Conservation (phyloP, 2,888 invertebrate species). For the Andrena praecox region DNA sequence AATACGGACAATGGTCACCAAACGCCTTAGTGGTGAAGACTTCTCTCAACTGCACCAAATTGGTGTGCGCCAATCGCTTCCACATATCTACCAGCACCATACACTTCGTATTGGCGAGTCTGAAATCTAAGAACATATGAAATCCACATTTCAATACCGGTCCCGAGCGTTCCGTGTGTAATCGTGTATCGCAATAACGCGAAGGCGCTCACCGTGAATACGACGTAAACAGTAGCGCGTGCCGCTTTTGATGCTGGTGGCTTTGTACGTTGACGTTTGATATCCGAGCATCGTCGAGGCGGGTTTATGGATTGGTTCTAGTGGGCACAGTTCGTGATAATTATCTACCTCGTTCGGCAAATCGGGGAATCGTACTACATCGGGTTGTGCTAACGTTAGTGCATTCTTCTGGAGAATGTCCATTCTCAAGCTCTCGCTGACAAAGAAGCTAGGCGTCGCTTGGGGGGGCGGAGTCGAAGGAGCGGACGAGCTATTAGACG, state of each 20-base stretch:
- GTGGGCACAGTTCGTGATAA: slow-evolving; percentile 94
- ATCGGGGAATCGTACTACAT: slow-evolving; percentile 89
- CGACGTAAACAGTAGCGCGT: slow-evolving; percentile 94
- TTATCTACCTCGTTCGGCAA: slow-evolving; percentile 95
- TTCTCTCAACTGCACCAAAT: slow-evolving; percentile 96
- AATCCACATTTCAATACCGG: slow-evolving; percentile 48
- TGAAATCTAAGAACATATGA: slow-evolving; percentile 88
- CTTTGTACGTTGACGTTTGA: slow-evolving; percentile 95
- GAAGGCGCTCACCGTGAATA: slow-evolving; percentile 89
- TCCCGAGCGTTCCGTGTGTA: not conserved
- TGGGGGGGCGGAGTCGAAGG: slow-evolving; percentile 81
- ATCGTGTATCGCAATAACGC: not conserved
- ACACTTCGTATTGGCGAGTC: slow-evolving; percentile 93
- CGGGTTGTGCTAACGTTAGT: slow-evolving; percentile 91
- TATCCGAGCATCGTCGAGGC: slow-evolving; percentile 90
- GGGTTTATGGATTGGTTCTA: slow-evolving; percentile 90
- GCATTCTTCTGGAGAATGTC: slow-evolving; percentile 92
- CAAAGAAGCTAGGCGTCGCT: slow-evolving; percentile 89
- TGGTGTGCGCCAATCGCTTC: slow-evolving; percentile 98
- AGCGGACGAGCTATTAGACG: slow-evolving; percentile 78
- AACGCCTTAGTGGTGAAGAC: slow-evolving; percentile 98
- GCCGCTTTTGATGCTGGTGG: slow-evolving; percentile 94
- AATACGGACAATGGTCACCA: slow-evolving; percentile 95
- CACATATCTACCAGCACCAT: slow-evolving; percentile 95
- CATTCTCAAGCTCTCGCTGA: slow-evolving; percentile 93